Percentiles rank a stretch among this genome's conserved stretches.
Evolutionary conservation across 1,140 invertebrate genomes (phyloP).

Genomic region (Euura lappo): DNA sequence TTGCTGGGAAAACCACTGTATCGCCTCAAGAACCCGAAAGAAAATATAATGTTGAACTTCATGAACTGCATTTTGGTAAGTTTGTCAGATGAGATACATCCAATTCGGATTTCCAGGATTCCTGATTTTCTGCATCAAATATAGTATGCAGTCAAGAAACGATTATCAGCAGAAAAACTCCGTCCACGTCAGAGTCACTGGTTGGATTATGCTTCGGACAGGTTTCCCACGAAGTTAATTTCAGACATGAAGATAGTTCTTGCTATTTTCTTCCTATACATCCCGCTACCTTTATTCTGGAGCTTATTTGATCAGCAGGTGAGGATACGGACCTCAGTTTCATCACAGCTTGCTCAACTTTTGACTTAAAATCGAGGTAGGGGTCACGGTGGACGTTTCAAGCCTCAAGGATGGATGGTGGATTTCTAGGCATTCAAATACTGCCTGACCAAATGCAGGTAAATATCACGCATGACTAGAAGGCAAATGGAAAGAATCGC

Average conservation of each 20-base stretch:
- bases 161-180: constrained; percentile 22
- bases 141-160: constrained; percentile 23
- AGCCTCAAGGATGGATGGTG: constrained; percentile 70
- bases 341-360: neutral
- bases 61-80: constrained; percentile 70
- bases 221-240: constrained; percentile 68
- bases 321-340: constrained; percentile 26
- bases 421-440: constrained; percentile 61
- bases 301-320: constrained; percentile 81
- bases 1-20: constrained; percentile 72
- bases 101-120: constrained; percentile 37
- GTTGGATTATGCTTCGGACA: constrained; percentile 81
- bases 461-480: neutral
- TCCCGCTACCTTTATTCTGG: constrained; percentile 86
- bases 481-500: too few species aligned
- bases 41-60: constrained; percentile 74
- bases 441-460: constrained; percentile 75
- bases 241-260: constrained; percentile 75
- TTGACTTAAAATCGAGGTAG: constrained; percentile 44
- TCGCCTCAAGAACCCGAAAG: constrained; percentile 70
- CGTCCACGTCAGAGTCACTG: constrained; percentile 69
- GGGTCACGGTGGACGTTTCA: constrained; percentile 80
- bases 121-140: constrained; percentile 18
- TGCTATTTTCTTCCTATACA: constrained; percentile 73
- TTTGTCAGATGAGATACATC: constrained; percentile 37